These are phyloP conservation scores for Psophia crepitans DNA, from an alignment of 2,113 vertebrate genomes.

Conservation along the genomic window DNA sequence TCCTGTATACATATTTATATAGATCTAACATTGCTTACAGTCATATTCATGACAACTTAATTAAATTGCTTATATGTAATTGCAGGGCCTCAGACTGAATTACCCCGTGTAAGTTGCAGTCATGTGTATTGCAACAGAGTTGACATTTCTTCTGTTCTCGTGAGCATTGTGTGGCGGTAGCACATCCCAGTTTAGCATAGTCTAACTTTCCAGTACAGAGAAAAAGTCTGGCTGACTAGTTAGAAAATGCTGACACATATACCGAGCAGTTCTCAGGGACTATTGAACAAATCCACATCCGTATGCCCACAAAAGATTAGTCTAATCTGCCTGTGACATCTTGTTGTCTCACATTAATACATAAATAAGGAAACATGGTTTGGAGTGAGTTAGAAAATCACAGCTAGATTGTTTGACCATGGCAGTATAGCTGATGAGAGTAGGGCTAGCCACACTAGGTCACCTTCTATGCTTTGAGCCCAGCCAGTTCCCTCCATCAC, in stretches of 20 bases:
- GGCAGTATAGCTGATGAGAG: background rate
- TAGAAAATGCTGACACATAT: background rate
- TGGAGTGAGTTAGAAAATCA: background rate
- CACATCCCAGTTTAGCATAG: background rate
- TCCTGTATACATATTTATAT: background rate
- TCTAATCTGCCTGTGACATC: background rate
- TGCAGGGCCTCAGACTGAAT: background rate
- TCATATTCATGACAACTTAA: background rate
- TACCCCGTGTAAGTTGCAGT: background rate
- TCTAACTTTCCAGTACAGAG: background rate
- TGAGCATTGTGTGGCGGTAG: background rate
- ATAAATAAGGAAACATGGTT: background rate
- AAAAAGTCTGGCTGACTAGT: background rate
- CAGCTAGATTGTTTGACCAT: background rate
- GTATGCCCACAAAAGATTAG: background rate
- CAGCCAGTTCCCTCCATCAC: background rate
- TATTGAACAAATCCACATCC: background rate
- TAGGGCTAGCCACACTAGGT: background rate
- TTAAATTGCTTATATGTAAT: background rate
- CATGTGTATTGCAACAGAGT: background rate
- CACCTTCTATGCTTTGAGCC: accelerated
- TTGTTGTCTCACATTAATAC: background rate
- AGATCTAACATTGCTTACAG: background rate
- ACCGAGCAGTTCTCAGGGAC: background rate
- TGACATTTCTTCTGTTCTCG: background rate